These are phyloP conservation scores for Acholoe squamosa DNA, from an alignment of 2,888 invertebrate species.

Conservation along the genomic window DNA sequence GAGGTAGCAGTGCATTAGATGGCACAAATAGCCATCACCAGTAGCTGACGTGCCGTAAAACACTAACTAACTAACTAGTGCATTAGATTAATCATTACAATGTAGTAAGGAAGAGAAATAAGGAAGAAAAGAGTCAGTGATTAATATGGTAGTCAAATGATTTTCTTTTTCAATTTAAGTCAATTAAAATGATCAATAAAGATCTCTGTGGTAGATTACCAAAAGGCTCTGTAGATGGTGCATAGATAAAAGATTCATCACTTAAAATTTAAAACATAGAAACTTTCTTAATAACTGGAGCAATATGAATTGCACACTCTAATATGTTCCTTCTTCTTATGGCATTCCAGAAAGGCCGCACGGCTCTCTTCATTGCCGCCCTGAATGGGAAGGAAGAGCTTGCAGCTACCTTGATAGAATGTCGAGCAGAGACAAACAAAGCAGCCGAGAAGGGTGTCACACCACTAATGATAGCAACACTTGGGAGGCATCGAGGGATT, in stretches of 20 bases:
- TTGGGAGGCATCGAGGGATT: conserved; percentile 31
- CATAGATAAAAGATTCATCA: too few species aligned
- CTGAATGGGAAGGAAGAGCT: conserved; percentile 41
- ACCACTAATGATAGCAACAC: conserved; percentile 62
- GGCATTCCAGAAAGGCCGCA: conserved; percentile 47
- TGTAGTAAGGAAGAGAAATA: too few species aligned
- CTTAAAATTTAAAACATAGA: too few species aligned
- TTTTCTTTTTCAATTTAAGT: background rate
- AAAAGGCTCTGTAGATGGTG: background rate
- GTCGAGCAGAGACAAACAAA: conserved; percentile 63
- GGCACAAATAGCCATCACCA: too few species aligned
- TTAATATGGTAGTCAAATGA: too few species aligned
- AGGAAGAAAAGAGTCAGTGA: too few species aligned
- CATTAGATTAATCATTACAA: too few species aligned
- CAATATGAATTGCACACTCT: too few species aligned
- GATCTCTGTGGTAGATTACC: background rate
- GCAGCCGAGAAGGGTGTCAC: conserved; percentile 63
- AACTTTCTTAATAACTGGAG: too few species aligned
- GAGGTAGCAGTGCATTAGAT: too few species aligned
- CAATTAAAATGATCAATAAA: background rate
- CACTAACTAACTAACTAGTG: too few species aligned
- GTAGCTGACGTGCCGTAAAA: too few species aligned
- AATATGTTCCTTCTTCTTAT: background rate
- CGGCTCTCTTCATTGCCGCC: conserved; percentile 44
- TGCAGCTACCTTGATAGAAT: conserved; percentile 52